Conservation (phyloP, 2,113 vertebrate species). For the Colistium nudipinnis region DNA sequence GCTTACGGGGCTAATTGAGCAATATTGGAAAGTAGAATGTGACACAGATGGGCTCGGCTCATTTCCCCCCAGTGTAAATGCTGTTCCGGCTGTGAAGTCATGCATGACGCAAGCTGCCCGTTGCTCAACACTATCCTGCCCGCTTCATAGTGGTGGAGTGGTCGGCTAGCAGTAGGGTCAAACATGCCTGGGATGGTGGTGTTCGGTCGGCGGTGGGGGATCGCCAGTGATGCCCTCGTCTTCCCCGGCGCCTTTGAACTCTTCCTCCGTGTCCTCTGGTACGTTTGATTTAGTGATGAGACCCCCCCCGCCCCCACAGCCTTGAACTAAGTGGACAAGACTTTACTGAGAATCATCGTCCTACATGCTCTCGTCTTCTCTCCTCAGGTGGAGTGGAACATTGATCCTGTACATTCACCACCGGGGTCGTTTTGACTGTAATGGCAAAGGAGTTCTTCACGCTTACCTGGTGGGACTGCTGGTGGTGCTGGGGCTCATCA, state of each 20-base stretch:
- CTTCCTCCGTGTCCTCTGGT: slow-evolving; percentile 88
- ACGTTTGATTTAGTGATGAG: too few relatives aligned
- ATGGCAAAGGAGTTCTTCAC: slow-evolving; percentile 83
- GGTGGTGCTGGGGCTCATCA: slow-evolving; percentile 86
- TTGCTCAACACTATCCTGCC: background rate
- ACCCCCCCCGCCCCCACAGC: too few relatives aligned
- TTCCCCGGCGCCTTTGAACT: slow-evolving; percentile 91
- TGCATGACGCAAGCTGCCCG: slow-evolving; percentile 9
- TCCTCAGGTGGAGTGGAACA: slow-evolving; percentile 90
- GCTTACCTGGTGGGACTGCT: slow-evolving; percentile 90
- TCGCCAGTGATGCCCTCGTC: slow-evolving; percentile 95
- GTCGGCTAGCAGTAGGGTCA: background rate
- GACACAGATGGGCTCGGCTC: background rate
- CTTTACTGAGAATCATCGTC: too few relatives aligned
- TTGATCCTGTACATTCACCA: slow-evolving; percentile 85
- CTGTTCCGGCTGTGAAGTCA: slow-evolving; percentile 32
- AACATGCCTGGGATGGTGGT: slow-evolving; percentile 90
- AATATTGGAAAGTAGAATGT: background rate
- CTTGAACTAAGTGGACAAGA: too few relatives aligned
- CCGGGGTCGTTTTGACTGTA: slow-evolving; percentile 85
- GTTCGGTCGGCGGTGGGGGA: slow-evolving; percentile 92
- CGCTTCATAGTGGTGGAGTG: background rate
- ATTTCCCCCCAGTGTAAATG: background rate
- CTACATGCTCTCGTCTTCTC: background rate
- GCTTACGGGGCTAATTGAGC: background rate